Conservation (phyloP, 2,797 vertebrate species). For the Cercopithecus neglectus region DNA sequence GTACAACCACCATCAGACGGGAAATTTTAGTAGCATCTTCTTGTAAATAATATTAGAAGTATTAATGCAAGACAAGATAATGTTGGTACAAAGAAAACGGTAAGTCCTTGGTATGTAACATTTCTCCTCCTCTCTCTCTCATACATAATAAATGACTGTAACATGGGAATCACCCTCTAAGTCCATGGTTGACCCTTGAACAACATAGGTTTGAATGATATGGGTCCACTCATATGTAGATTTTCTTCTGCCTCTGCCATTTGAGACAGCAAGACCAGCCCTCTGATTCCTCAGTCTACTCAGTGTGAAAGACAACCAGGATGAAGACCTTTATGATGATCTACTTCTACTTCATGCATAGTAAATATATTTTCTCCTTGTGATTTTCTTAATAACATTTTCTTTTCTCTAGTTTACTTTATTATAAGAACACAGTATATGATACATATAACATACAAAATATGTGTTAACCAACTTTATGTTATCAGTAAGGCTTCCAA, state of each 20-base stretch:
- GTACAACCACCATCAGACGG: background rate
- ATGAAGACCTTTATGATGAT: background rate
- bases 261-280: background rate
- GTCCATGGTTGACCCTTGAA: background rate
- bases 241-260: background rate
- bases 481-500: background rate
- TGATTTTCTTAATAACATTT: background rate
- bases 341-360: background rate
- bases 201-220: background rate
- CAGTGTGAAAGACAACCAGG: background rate
- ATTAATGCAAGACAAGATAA: background rate
- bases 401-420: background rate
- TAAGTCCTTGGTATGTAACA: background rate
- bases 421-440: background rate
- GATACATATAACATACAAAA: background rate
- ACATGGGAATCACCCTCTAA: background rate
- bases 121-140: background rate
- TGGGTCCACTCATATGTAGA: background rate
- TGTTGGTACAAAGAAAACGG: background rate
- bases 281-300: background rate
- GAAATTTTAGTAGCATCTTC: background rate
- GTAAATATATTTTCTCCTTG: background rate
- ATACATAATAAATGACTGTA: background rate
- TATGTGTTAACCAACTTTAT: background rate
- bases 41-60: slow-evolving; percentile 29